These are phyloP conservation scores for Furcula furcula DNA, from an alignment of 2,888 invertebrate genomes.

Conservation along the genomic window DNA sequence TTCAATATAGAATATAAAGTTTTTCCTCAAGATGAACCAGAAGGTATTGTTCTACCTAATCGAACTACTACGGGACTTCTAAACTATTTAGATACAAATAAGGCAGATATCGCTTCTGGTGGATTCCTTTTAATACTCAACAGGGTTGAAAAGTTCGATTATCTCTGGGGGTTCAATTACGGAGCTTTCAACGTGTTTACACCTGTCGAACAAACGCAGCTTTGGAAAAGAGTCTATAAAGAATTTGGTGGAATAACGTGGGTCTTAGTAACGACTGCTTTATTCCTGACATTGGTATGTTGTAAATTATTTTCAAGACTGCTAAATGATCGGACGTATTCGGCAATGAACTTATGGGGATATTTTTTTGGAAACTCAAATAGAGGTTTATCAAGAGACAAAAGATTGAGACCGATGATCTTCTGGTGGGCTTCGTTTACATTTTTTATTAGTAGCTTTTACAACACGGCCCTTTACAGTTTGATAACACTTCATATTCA, in stretches of 20 bases:
- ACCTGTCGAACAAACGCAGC: constrained; percentile 31
- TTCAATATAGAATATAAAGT: constrained; percentile 35
- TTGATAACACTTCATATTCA: constrained; percentile 44
- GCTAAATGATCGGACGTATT: constrained; percentile 20
- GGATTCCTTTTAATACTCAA: constrained; percentile 48
- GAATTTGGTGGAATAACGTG: constrained; percentile 46
- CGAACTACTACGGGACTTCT: constrained; percentile 47
- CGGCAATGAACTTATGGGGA: constrained; percentile 45
- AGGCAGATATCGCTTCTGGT: constrained; percentile 46
- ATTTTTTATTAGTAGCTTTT: constrained; percentile 55
- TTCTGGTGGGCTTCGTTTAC: constrained; percentile 58
- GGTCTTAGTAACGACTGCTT: constrained; percentile 41
- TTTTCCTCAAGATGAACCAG: constrained; percentile 16
- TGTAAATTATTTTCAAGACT: constrained; percentile 22
- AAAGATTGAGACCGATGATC: constrained; percentile 38
- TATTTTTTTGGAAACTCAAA: constrained; percentile 46
- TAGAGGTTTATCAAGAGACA: constrained; percentile 32
- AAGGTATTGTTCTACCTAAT: constrained; percentile 47
- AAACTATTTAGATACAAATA: constrained; percentile 32
- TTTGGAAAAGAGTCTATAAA: constrained; percentile 49
- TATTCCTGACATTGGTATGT: constrained; percentile 26
- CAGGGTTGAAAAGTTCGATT: constrained; percentile 49
- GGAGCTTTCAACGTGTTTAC: constrained; percentile 39
- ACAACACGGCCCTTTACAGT: constrained; percentile 52
- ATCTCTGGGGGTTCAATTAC: constrained; percentile 48